These are phyloP conservation scores for Protomyctophum bolini DNA, from an alignment of 2,113 vertebrate genomes.

Conservation along the genomic window DNA sequence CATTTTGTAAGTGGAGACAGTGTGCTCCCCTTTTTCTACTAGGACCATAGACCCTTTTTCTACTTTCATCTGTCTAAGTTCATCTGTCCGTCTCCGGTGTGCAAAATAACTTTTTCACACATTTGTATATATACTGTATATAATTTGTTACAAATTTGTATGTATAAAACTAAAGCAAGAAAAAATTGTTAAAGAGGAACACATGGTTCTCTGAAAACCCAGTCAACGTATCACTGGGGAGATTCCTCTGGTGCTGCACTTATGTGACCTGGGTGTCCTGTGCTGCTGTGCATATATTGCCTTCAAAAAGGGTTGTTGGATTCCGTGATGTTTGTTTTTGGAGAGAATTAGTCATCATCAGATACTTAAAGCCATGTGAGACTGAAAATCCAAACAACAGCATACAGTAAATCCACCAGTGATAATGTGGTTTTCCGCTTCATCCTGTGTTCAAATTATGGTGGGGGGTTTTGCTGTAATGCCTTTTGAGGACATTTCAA, in stretches of 20 bases:
- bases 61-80: no score
- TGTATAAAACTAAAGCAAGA: no score
- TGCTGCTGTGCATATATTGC: background rate
- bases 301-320: background rate
- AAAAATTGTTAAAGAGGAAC: background rate
- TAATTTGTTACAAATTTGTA: no score
- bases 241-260: background rate
- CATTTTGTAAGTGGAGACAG: no score
- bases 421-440: background rate
- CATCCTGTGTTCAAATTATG: background rate
- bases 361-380: background rate
- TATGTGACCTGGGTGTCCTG: background rate
- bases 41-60: no score
- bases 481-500: background rate
- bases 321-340: background rate
- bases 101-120: no score
- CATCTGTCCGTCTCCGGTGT: no score
- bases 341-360: background rate
- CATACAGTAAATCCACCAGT: background rate
- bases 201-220: slow-evolving; percentile 37
- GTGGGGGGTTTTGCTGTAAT: background rate
- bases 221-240: slow-evolving; percentile 42
- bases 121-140: no score
- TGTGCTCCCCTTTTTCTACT: no score
- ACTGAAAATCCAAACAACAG: background rate